Evolutionary conservation across 2,113 vertebrate species (phyloP).

Genomic region (Hyla sarda): DNA sequence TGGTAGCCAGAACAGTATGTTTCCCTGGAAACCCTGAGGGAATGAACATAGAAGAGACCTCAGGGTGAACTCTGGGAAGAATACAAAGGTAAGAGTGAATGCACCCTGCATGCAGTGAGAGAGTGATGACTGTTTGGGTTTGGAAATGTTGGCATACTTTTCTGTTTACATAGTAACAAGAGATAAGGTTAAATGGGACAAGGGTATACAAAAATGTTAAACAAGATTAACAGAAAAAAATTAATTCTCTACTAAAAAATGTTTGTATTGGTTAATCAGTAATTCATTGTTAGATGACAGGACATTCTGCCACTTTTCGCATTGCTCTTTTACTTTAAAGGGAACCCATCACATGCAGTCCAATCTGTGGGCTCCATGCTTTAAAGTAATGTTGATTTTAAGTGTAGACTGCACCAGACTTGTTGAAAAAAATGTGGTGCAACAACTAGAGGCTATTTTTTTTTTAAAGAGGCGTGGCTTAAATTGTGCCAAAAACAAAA

Average conservation of each 20-base stretch:
- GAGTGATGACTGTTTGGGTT: conserved; percentile 53
- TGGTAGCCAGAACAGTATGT: conserved; percentile 58
- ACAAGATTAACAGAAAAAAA: conserved; percentile 37
- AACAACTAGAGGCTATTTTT: no score
- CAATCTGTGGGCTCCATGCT: no score
- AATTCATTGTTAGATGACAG: neutral
- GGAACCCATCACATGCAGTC: no score
- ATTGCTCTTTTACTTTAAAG: neutral
- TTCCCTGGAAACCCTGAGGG: conserved; percentile 63
- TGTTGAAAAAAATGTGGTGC: no score
- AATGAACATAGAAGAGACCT: conserved; percentile 64
- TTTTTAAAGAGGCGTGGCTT: no score
- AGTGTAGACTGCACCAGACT: no score
- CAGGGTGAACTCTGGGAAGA: conserved; percentile 62
- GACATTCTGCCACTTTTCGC: neutral
- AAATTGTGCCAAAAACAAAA: no score
- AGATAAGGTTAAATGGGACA: conserved; percentile 61
- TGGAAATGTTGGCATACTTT: conserved; percentile 59
- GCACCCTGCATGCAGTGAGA: conserved; percentile 35
- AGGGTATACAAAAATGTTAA: conserved; percentile 32
- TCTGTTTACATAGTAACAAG: conserved; percentile 62
- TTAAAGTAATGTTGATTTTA: no score
- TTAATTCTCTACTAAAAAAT: conserved; percentile 8
- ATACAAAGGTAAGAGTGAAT: conserved; percentile 61
- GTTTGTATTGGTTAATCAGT: conserved; percentile 25